Evolutionary conservation across 2,113 vertebrate genomes (phyloP).

Genomic region (Ailuropoda melanoleuca): DNA sequence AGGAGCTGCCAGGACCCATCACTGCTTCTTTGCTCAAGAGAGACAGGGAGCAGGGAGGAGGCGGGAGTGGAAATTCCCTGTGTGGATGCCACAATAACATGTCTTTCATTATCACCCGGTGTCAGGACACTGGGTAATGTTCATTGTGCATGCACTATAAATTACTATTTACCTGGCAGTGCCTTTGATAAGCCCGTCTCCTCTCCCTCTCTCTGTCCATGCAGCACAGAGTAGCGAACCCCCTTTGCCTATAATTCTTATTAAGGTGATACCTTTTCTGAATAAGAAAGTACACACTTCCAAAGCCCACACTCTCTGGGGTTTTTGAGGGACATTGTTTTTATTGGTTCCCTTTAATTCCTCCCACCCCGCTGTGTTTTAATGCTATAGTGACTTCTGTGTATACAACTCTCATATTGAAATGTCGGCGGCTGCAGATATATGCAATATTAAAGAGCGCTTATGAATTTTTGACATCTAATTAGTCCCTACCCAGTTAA

Average conservation of each 20-base stretch:
- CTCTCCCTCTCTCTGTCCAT: conserved; percentile 84
- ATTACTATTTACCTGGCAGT: conserved; percentile 94
- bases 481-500: conserved; percentile 99
- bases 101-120: conserved; percentile 92
- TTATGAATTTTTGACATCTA: conserved; percentile 99
- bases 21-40: conserved; percentile 87
- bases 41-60: conserved; percentile 85
- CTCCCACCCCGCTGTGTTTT: conserved; percentile 89
- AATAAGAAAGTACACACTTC: conserved; percentile 90
- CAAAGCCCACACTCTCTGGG: conserved; percentile 89
- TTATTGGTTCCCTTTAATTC: conserved; percentile 91
- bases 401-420: conserved; percentile 98
- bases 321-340: conserved; percentile 93
- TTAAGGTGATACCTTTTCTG: conserved; percentile 91
- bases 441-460: conserved; percentile 99
- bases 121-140: conserved; percentile 91
- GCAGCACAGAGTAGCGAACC: conserved; percentile 80
- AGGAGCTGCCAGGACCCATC: conserved; percentile 89
- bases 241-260: conserved; percentile 89
- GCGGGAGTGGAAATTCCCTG: conserved; percentile 85
- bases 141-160: conserved; percentile 94
- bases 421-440: conserved; percentile 96
- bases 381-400: conserved; percentile 94
- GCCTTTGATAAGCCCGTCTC: conserved; percentile 91
- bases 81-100: conserved; percentile 89